A percentile compares a stretch with the other conserved stretches of the same genome.
Conservation (phyloP, 1,140 invertebrate species). For the Delia radicum region DNA sequence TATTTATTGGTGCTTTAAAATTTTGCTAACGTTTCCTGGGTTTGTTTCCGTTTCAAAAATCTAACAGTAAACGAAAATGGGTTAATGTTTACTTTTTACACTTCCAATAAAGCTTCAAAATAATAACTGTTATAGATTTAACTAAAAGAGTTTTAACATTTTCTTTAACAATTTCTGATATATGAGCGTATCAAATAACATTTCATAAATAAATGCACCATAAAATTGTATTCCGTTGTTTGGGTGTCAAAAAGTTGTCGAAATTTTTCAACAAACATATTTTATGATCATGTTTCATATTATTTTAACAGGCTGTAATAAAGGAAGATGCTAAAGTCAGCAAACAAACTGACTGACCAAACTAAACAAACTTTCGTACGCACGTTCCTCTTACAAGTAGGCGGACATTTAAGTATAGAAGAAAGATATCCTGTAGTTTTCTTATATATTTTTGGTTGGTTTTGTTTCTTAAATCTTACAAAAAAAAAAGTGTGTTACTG, state of each 20-base stretch:
- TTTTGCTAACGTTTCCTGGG: too few relatives aligned
- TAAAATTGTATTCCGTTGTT: background rate
- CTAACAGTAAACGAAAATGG: too few relatives aligned
- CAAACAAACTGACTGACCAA: background rate
- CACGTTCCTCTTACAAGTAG: background rate
- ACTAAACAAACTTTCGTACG: background rate
- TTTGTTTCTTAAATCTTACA: background rate
- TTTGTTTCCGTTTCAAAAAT: too few relatives aligned
- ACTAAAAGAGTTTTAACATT: background rate
- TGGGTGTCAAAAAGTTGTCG: slow-evolving; percentile 8
- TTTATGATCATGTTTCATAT: slow-evolving; percentile 21
- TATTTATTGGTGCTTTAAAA: too few relatives aligned
- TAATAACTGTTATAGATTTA: background rate
- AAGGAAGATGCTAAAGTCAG: slow-evolving; percentile 10
- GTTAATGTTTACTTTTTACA: too few relatives aligned
- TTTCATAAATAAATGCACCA: background rate
- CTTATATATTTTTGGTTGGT: background rate
- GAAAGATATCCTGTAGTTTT: background rate
- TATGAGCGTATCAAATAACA: slow-evolving; percentile 10
- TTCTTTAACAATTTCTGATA: background rate
- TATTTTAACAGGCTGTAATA: background rate
- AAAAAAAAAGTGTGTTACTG: slow-evolving; percentile 17
- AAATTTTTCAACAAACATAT: slow-evolving; percentile 6
- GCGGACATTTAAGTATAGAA: slow-evolving; percentile 9
- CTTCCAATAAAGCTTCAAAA: background rate